Conservation (phyloP, 2,113 vertebrate genomes). For the Vireo altiloquus region DNA sequence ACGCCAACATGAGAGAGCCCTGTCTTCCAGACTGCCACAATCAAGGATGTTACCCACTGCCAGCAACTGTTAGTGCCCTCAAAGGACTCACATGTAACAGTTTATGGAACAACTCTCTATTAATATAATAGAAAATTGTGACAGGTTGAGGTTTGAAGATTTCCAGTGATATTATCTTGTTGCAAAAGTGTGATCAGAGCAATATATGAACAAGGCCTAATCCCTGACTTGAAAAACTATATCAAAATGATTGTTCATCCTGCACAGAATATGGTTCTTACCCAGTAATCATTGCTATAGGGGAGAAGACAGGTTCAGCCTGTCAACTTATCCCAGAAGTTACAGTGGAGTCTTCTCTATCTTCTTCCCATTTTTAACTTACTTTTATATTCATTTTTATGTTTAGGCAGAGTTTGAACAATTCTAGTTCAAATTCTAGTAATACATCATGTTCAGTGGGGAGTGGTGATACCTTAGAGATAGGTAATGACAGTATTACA, state of each 20-base stretch:
- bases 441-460: neutral
- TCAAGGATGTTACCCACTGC: neutral
- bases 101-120: neutral
- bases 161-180: neutral
- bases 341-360: neutral
- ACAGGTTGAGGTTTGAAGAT: neutral
- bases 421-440: too few species aligned
- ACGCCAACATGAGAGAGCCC: neutral
- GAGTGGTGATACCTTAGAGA: neutral
- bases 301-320: neutral
- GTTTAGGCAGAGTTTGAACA: neutral
- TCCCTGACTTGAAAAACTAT: neutral
- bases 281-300: rapidly evolving
- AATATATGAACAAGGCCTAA: neutral
- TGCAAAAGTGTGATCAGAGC: rapidly evolving
- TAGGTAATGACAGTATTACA: neutral
- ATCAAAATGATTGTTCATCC: neutral
- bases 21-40: rapidly evolving
- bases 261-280: neutral
- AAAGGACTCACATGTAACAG: neutral
- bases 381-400: neutral
- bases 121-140: neutral
- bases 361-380: neutral
- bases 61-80: neutral
- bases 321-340: neutral